These are phyloP conservation scores for Drosophila conformis DNA, from an alignment of 2,888 invertebrate species.

Conservation along the genomic window DNA sequence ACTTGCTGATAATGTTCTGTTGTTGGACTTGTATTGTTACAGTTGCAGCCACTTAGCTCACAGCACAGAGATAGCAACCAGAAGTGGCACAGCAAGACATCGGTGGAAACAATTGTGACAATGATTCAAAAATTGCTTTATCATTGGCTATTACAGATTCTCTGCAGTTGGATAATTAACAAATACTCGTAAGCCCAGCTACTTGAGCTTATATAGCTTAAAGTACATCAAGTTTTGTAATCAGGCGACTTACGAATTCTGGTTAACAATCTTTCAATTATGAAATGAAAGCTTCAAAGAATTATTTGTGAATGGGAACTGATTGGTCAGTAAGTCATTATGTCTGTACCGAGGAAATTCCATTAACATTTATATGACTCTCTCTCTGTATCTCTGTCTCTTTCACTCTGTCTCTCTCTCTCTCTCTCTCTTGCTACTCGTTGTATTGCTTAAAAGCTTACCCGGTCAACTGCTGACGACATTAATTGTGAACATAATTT, in stretches of 20 bases:
- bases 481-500: conserved; percentile 73
- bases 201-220: not conserved
- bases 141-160: not conserved
- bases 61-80: conserved; percentile 39
- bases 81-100: conserved; percentile 41
- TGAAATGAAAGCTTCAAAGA: not conserved
- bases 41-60: conserved; percentile 53
- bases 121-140: conserved; percentile 27
- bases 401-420: not conserved
- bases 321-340: not conserved
- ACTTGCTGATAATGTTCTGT: conserved; percentile 43
- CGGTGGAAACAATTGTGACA: conserved; percentile 51
- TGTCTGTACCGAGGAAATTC: not conserved
- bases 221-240: not conserved
- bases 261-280: not conserved
- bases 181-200: not conserved
- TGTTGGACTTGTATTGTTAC: conserved; percentile 37
- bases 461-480: conserved; percentile 42
- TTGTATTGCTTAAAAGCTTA: conserved; percentile 19
- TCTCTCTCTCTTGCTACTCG: not conserved
- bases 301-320: not conserved
- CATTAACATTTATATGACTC: conserved; percentile 19
- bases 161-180: not conserved
- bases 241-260: not conserved
- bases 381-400: not conserved